These are phyloP conservation scores for Melanostoma scalare DNA, from an alignment of 2,888 invertebrate species.

Conservation along the genomic window DNA sequence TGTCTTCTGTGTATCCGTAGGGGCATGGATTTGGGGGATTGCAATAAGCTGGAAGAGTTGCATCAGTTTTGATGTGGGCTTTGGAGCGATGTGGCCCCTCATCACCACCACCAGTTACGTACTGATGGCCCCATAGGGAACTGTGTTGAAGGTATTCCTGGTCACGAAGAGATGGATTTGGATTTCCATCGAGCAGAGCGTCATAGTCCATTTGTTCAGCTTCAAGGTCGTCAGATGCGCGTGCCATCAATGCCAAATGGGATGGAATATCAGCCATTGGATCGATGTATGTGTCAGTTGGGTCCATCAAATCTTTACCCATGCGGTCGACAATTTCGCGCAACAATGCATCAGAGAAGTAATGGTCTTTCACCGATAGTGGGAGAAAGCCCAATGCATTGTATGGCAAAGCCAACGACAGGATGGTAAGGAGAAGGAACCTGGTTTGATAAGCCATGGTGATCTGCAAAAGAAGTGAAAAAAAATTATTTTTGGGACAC, in stretches of 20 bases:
- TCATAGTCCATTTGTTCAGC: constrained; percentile 89
- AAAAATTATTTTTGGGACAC: background rate
- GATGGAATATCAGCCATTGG: constrained; percentile 78
- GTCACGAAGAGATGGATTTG: constrained; percentile 91
- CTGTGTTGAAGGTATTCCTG: constrained; percentile 94
- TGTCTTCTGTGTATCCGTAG: constrained; percentile 92
- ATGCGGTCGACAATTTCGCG: constrained; percentile 90
- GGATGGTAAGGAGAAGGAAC: constrained; percentile 30
- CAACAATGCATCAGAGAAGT: constrained; percentile 88
- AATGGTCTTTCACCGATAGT: constrained; percentile 83
- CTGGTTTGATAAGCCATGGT: constrained; percentile 36
- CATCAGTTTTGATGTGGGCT: constrained; percentile 92
- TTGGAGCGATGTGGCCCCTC: constrained; percentile 83
- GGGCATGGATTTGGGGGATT: constrained; percentile 99
- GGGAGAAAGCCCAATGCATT: constrained; percentile 51
- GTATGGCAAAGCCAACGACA: constrained; percentile 44
- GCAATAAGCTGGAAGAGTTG: constrained; percentile 97
- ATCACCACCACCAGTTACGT: constrained; percentile 89
- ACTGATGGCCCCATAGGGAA: constrained; percentile 89
- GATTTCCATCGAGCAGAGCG: constrained; percentile 86
- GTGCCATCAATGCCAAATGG: constrained; percentile 82
- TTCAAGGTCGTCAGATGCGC: constrained; percentile 84
- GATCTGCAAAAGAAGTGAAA: constrained; percentile 24
- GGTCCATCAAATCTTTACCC: constrained; percentile 88
- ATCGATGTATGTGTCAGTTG: constrained; percentile 83